Base-by-base conservation (phyloP, 2,888 invertebrate genomes). In the Smittia aterrima region DNA sequence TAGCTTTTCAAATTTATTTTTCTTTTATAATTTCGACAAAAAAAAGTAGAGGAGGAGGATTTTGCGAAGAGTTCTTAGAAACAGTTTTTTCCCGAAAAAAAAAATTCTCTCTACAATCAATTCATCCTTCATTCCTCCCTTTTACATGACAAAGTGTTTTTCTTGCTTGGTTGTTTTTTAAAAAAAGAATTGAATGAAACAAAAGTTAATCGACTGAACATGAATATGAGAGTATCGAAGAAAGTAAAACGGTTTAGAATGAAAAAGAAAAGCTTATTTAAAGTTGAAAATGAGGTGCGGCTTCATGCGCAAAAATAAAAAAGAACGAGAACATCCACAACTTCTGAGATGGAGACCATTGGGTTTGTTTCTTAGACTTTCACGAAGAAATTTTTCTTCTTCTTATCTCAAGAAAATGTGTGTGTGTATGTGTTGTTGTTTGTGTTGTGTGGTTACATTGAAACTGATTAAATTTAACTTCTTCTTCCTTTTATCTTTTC, bases 381-480 rank as follows among this genome's bases (percentile, higher is more conserved):
- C 47, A 38, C 47, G 16, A 47, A 47, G 32, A 9, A 32, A 3
- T 32, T 32, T 32, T 32, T 9, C 32, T 9, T 32, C 32, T 32
- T 32, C 32, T 32, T 32, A 32, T 32, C 32, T 32, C 32, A 32
- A 3, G 32, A 9, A 32, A 32, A 32, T 32, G n/a, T n/a, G n/a
- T n/a, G n/a, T 32, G 32, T 32, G 32, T 32, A 9, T 32, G 32
- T 32, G 32, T 32, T 3, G 3, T 3, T 32, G 3, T 32, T 3
- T 32, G 32, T 32, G 9, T 32, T 32, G 4, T 47, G 16, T 47
- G 47, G 47, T 47, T 47, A 47, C 47, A 47, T 47, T 47, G 47
- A 47, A 47, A 47, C 47, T 47, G 47, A 62, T 62, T 62, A 62
- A 62, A 53, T 53, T 53, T 18, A 53, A 53, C 20, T 2, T 53